Conservation (phyloP, 35 echinoderm and acorn worm species). For the Holothuria glaberrima region DNA sequence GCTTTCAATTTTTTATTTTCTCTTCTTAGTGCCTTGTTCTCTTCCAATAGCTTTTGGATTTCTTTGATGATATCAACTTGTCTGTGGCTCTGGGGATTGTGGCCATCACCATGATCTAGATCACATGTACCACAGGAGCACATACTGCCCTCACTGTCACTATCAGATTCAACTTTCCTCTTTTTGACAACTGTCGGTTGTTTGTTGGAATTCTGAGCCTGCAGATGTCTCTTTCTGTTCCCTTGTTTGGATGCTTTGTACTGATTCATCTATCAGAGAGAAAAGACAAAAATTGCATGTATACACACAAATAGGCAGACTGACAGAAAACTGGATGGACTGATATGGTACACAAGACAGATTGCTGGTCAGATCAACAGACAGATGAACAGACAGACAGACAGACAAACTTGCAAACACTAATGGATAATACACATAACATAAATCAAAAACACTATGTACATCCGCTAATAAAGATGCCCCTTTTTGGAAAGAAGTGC, state of each 20-base stretch:
- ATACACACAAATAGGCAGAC: too few relatives aligned
- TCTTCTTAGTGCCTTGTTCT: slow-evolving; percentile 40
- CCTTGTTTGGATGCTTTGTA: slow-evolving; percentile 15
- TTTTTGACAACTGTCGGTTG: background rate
- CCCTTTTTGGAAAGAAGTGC: too few relatives aligned
- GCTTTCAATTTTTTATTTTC: slow-evolving; percentile 49
- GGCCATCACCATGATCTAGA: background rate
- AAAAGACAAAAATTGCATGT: background rate
- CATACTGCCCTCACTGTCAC: slow-evolving; percentile 39
- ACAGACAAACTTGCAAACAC: too few relatives aligned
- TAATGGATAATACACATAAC: too few relatives aligned
- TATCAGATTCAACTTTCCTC: background rate
- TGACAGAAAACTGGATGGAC: too few relatives aligned
- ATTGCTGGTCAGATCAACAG: too few relatives aligned
- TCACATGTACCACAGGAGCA: slow-evolving; percentile 47
- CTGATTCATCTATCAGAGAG: slow-evolving; percentile 22
- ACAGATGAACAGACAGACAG: too few relatives aligned
- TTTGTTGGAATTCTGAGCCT: background rate
- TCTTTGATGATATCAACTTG: slow-evolving; percentile 38
- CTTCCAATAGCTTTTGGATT: slow-evolving; percentile 38
- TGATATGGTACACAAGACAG: too few relatives aligned
- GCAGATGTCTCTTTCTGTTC: slow-evolving; percentile 14
- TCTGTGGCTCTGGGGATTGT: background rate
- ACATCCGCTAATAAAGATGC: too few relatives aligned
- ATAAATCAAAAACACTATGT: too few relatives aligned